Percentiles rank a stretch among this genome's conserved stretches.
phyloP scores from a whole-genome alignment of 2,888 invertebrate species.

The Temnothorax rugatulus region DNA sequence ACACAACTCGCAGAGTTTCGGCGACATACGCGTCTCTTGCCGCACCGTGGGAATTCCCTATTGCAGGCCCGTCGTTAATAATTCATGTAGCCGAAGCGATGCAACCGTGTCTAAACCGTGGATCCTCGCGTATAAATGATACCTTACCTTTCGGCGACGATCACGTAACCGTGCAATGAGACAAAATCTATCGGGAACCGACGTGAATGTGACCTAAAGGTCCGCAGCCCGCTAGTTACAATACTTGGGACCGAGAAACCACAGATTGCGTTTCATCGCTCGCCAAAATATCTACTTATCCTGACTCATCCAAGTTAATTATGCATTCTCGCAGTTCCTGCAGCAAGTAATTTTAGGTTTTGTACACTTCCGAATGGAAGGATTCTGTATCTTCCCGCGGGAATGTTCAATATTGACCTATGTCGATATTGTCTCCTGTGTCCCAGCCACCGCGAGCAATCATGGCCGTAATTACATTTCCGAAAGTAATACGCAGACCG shows the following conservation, averaged over 20 bases:
- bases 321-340: background rate
- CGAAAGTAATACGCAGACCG: background rate
- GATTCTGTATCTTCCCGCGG: background rate
- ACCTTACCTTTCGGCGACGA: slow-evolving; percentile 59
- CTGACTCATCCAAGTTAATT: slow-evolving; percentile 1
- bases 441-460: background rate
- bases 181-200: background rate
- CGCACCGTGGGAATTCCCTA: slow-evolving; percentile 62
- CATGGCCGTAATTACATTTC: background rate
- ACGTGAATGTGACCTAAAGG: background rate
- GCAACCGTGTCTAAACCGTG: slow-evolving; percentile 34
- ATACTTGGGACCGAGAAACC: background rate
- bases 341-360: background rate
- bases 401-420: background rate
- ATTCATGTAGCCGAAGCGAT: slow-evolving; percentile 63
- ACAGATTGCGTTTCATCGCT: background rate
- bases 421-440: background rate
- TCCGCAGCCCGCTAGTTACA: too few species aligned
- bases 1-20: slow-evolving; percentile 66
- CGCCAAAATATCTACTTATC: background rate
- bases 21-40: slow-evolving; percentile 51
- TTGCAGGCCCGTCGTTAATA: slow-evolving; percentile 55
- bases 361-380: background rate
- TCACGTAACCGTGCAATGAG: slow-evolving; percentile 11
- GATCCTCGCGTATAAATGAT: slow-evolving; percentile 62